A percentile compares a stretch with the other conserved stretches of the same genome.
Conservation (phyloP, 2,797 vertebrate species). For the Sebastes paucispinis region DNA sequence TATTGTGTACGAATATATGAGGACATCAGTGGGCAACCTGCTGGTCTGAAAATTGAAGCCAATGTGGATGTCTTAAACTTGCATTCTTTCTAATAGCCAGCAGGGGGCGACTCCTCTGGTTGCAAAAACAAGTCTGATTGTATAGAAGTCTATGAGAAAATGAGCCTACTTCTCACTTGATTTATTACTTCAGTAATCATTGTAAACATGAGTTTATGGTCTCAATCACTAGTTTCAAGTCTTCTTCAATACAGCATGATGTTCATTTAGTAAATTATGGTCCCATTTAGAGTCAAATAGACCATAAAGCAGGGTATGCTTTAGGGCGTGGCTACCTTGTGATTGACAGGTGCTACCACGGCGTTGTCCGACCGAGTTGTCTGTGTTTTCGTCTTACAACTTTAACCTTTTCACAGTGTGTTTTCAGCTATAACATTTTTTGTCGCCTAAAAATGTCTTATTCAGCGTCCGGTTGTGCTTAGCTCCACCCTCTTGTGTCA, state of each 20-base stretch:
- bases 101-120: fast-evolving
- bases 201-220: neutral
- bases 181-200: neutral
- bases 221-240: fast-evolving
- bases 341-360: too few species aligned
- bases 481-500: too few species aligned
- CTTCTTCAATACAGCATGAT: too few species aligned
- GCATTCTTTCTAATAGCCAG: neutral
- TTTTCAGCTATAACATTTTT: too few species aligned
- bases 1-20: neutral
- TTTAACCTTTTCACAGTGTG: too few species aligned
- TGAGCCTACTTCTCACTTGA: neutral
- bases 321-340: too few species aligned
- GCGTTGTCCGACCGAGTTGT: too few species aligned
- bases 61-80: neutral
- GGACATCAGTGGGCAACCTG: neutral
- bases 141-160: neutral
- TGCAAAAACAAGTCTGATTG: neutral
- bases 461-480: fast-evolving
- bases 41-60: neutral
- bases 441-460: too few species aligned
- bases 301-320: too few species aligned
- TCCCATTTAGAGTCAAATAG: too few species aligned
- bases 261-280: too few species aligned
- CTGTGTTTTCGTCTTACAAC: too few species aligned